Evolutionary conservation across 2,797 vertebrate genomes (phyloP), one percentile per base, ranked within the genome.

Genomic region (Hozukius guyotensis): DNA sequence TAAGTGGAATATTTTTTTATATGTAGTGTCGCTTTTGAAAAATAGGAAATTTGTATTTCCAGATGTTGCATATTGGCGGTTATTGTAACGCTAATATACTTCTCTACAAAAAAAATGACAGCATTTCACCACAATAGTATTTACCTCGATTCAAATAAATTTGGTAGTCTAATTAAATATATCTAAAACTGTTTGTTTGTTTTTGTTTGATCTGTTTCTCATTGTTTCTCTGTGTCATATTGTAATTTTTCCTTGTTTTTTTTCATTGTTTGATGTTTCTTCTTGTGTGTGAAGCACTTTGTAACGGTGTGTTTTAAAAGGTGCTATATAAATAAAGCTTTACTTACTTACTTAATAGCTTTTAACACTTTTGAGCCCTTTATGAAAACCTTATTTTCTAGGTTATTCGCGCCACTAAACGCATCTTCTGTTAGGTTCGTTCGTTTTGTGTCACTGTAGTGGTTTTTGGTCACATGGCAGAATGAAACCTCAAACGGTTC

Each of bases 381-480:
- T 38, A 1, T 2, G 8, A 59, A 70, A 67, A n/a, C 53, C 31
- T 20, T 71, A 10, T 85, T 74, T 84, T 86, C 72, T 66, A 55
- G 63, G 72, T 73, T 81, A 53, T 65, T 82, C 46, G 25, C 27
- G 25, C 24, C 53, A 42, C 49, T 72, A 42, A 42, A 71, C 4
- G 12, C 13, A 49, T 59, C 64, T 69, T 59, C 36, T 52, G 8
- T 53, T 24, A 8, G 84, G 80, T 93, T 32, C 3, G 77, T 72
- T 93, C 9, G 89, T 87, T 93, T 89, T 83, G 14, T 0, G 0
- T 53, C 4, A 8, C 29, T n/a, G 1, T 2, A 5, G 2, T 20
- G 8, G 0, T 38, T 42, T 24, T 8, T 25, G 4, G 56, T 79
- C 83, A 80, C n/a, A 22, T 70, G 87, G 61, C 60, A 60, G 2